Conservation (phyloP, 2,113 vertebrate genomes). For the Rhegmatorhina hoffmannsi region DNA sequence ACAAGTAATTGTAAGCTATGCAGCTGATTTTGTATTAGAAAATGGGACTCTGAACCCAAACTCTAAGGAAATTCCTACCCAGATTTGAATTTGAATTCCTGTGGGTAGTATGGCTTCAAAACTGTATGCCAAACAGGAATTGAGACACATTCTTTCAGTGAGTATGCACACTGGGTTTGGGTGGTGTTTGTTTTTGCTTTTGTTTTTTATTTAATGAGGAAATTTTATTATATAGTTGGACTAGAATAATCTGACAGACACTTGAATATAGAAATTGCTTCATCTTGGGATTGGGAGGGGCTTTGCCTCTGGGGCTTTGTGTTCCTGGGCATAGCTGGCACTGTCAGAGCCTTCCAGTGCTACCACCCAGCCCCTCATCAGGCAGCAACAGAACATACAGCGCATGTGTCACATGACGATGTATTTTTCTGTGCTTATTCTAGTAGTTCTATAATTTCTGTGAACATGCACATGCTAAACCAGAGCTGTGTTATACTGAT, state of each 20-base stretch:
- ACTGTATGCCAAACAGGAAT: background rate
- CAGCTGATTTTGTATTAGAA: background rate
- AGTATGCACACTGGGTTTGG: rapidly evolving
- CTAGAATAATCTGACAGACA: background rate
- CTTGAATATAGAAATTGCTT: background rate
- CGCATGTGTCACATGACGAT: rapidly evolving
- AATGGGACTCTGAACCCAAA: background rate
- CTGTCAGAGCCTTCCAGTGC: background rate
- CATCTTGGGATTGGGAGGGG: background rate
- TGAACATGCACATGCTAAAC: background rate
- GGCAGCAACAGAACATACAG: rapidly evolving
- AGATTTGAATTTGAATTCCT: background rate
- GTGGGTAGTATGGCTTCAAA: background rate
- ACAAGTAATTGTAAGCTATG: background rate
- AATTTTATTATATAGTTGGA: background rate
- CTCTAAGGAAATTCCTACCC: background rate
- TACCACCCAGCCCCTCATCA: background rate
- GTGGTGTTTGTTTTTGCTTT: background rate
- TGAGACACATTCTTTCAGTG: background rate
- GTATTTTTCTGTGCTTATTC: background rate
- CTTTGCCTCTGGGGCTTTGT: background rate
- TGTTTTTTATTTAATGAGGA: background rate
- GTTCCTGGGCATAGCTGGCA: rapidly evolving
- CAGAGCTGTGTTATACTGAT: background rate
- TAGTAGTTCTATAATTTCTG: background rate